phyloP scores from a whole-genome alignment of 2,888 invertebrate genomes.

The Sinohyriopsis cumingii region DNA sequence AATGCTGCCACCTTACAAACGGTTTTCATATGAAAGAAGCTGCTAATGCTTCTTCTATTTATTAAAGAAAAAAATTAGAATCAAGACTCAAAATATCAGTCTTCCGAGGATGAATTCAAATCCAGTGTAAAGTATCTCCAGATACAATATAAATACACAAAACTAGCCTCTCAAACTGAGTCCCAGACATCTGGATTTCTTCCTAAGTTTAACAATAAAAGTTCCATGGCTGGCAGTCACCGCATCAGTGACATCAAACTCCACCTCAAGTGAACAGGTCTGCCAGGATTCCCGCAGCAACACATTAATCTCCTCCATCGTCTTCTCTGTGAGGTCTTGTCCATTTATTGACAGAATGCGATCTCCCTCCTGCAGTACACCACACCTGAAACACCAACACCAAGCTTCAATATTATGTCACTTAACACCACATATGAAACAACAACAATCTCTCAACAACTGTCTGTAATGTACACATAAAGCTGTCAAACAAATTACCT shows the following conservation, averaged over 20 bases:
- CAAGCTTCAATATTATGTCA: too few relatives aligned
- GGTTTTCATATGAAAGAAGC: not conserved
- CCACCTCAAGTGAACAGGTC: slow-evolving; percentile 84
- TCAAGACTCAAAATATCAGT: not conserved
- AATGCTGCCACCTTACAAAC: not conserved
- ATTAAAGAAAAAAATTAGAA: not conserved
- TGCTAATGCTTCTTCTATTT: not conserved
- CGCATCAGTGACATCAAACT: slow-evolving; percentile 92
- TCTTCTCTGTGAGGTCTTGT: slow-evolving; percentile 75
- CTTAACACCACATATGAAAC: not conserved
- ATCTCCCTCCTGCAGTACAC: slow-evolving; percentile 79
- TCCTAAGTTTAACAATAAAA: slow-evolving; percentile 89
- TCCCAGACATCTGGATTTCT: slow-evolving; percentile 82
- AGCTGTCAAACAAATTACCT: not conserved
- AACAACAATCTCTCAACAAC: not conserved
- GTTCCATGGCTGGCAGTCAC: slow-evolving; percentile 92
- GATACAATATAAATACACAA: not conserved
- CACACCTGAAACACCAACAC: slow-evolving; percentile 53
- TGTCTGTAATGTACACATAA: not conserved
- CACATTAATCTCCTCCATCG: slow-evolving; percentile 71
- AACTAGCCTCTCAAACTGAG: slow-evolving; percentile 87
- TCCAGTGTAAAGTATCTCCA: not conserved
- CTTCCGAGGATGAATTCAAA: too few relatives aligned
- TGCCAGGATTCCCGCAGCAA: slow-evolving; percentile 69
- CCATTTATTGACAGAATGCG: slow-evolving; percentile 89